Evolutionary conservation across 1,140 invertebrate species (phyloP), one percentile per base, ranked within the genome.

Genomic region (Drosophila arizonae): DNA sequence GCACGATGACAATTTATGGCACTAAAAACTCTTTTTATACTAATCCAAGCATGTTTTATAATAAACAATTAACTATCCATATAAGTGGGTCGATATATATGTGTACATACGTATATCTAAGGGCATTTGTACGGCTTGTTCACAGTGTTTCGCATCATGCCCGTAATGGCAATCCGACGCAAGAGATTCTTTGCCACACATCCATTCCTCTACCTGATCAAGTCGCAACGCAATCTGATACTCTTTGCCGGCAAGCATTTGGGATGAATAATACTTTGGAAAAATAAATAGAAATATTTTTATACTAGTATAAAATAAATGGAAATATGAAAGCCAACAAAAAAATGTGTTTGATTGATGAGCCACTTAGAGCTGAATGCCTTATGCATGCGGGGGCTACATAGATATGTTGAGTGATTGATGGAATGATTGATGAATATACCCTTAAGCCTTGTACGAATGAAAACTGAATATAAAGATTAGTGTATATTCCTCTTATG

Each of bases 141-240:
- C 52, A 52, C 79, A 90, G 87, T 39, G 43, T 75, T 86, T 39
- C 76, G 87, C 39, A 72, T 90, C 26, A 80, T 90, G 74, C 63
- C 77, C 28, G 70, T 90, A 3, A 51, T 61, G 51, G 73, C 33
- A 0, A 56, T 84, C 26, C 72, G 60, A 5, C 79, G 81, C 9
- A 69, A 74, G 41, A 61, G 48, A 13, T 90, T 90, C 48, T 45
- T 55, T 56, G 87, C 71, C 24, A 84, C 51, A 24, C 87, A 78
- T 65, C 72, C 77, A 2, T 90, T 90, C 50, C 26, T 77, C 6
- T 90, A 74, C 41, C 70, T 58, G 33, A 55, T 89, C 4, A 88
- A 66, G 48, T 60, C 76, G 0, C 36, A 69, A 21, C 39, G 17
- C 4, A 55, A 88, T 61, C 36, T 77, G 8, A 36, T 67, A 41